A percentile compares a stretch with the other conserved stretches of the same genome.
Evolutionary conservation across 2,113 vertebrate species (phyloP).

Genomic region (Porphyrio hochstetteri): DNA sequence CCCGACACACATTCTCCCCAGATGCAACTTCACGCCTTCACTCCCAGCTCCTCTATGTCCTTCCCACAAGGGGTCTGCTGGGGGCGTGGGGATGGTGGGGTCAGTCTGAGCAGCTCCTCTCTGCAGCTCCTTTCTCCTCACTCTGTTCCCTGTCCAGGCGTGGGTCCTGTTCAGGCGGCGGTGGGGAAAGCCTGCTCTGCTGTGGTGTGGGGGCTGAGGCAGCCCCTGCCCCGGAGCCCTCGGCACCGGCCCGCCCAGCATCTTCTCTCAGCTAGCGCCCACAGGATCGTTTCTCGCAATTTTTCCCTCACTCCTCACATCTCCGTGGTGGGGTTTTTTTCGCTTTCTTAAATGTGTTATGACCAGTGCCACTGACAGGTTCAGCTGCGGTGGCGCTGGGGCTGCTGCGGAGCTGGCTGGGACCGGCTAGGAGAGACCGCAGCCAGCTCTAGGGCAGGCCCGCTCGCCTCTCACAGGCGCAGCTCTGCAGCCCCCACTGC

Average conservation of each 20-base stretch:
- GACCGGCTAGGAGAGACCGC: too few relatives aligned
- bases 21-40: neutral
- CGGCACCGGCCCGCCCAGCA: neutral
- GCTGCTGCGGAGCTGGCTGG: too few relatives aligned
- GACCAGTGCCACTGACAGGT: too few relatives aligned
- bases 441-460: too few relatives aligned
- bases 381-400: too few relatives aligned
- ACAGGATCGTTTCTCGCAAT: fast-evolving
- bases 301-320: neutral
- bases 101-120: too few relatives aligned
- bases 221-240: too few relatives aligned
- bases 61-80: fast-evolving
- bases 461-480: neutral
- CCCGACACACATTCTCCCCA: too few relatives aligned
- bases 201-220: neutral
- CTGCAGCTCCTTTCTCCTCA: neutral
- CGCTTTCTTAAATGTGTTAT: neutral
- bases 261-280: neutral
- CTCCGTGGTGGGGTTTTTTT: neutral
- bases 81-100: too few relatives aligned
- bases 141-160: neutral
- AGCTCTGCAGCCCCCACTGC: too few relatives aligned
- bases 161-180: neutral
- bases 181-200: too few relatives aligned
- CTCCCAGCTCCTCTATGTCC: too few relatives aligned